A percentile compares a stretch with the other conserved stretches of the same genome.
phyloP scores from a whole-genome alignment of 2,113 vertebrate genomes.

The Formicarius rufipectus region DNA sequence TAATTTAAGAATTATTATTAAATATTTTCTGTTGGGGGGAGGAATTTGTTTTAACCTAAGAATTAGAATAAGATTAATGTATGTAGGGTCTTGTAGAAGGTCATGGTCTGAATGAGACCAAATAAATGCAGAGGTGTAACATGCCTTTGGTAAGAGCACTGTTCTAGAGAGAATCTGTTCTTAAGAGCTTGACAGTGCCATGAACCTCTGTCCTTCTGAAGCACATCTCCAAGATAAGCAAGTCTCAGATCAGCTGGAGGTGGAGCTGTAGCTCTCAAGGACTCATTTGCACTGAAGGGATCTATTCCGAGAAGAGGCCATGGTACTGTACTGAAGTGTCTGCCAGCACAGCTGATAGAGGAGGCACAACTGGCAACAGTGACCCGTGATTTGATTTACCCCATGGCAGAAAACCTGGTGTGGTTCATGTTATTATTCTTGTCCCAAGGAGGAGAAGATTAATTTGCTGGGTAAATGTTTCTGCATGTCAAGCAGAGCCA shows the following conservation, averaged over 20 bases:
- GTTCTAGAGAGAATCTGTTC: neutral
- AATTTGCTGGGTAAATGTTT: neutral
- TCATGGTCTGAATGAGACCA: neutral
- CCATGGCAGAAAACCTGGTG: neutral
- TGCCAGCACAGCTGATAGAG: neutral
- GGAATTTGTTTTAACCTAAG: neutral
- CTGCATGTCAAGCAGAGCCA: neutral
- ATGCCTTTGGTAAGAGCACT: neutral
- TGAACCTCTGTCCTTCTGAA: neutral
- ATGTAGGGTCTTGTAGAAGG: neutral
- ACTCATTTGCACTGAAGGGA: neutral
- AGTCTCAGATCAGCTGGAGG: too few relatives aligned
- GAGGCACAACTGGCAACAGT: neutral
- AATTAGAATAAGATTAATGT: neutral
- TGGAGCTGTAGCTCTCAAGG: neutral
- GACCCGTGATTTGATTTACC: neutral
- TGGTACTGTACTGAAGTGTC: neutral
- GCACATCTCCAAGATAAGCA: too few relatives aligned
- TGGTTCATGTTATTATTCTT: neutral
- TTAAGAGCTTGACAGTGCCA: fast-evolving
- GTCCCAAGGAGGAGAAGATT: neutral
- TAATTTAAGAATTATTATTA: neutral
- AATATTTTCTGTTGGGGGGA: neutral
- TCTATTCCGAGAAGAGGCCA: fast-evolving
- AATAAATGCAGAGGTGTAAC: neutral